phyloP scores from a whole-genome alignment of 2,888 invertebrate species.

The Furcula furcula region DNA sequence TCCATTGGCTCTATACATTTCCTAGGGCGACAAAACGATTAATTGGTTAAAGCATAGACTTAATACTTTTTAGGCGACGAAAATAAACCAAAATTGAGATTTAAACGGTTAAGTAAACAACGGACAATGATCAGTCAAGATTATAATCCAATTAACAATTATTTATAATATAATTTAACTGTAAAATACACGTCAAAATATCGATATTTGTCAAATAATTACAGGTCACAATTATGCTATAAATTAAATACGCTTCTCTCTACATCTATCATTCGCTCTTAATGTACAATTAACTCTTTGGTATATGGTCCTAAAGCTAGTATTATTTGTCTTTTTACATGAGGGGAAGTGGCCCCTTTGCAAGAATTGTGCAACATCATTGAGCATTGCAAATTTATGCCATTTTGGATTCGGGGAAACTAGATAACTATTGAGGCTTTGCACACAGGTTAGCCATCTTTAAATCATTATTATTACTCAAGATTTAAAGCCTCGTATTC shows the following conservation, averaged over 20 bases:
- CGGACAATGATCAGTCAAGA: slow-evolving; percentile 25
- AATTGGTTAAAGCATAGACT: slow-evolving; percentile 57
- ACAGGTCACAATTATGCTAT: slow-evolving; percentile 69
- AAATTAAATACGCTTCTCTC: slow-evolving; percentile 69
- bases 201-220: slow-evolving; percentile 65
- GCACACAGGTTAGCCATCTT: no score
- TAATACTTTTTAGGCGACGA: slow-evolving; percentile 38
- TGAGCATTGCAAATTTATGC: slow-evolving; percentile 28
- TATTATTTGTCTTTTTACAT: slow-evolving; percentile 67
- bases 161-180: slow-evolving; percentile 20
- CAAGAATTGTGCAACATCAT: slow-evolving; percentile 29
- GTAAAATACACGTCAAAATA: slow-evolving; percentile 35
- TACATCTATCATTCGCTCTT: slow-evolving; percentile 62
- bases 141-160: slow-evolving; percentile 20
- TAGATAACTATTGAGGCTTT: no score
- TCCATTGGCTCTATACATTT: slow-evolving; percentile 68
- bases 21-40: slow-evolving; percentile 57
- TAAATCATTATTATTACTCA: no score
- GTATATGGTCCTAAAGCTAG: slow-evolving; percentile 78
- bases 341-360: slow-evolving; percentile 59
- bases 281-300: slow-evolving; percentile 80
- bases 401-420: slow-evolving; percentile 17
- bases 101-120: slow-evolving; percentile 20
- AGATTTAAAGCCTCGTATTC: no score
- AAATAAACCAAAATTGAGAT: slow-evolving; percentile 33